Conservation (phyloP, 2,113 vertebrate species). For the Synchiropus splendidus region DNA sequence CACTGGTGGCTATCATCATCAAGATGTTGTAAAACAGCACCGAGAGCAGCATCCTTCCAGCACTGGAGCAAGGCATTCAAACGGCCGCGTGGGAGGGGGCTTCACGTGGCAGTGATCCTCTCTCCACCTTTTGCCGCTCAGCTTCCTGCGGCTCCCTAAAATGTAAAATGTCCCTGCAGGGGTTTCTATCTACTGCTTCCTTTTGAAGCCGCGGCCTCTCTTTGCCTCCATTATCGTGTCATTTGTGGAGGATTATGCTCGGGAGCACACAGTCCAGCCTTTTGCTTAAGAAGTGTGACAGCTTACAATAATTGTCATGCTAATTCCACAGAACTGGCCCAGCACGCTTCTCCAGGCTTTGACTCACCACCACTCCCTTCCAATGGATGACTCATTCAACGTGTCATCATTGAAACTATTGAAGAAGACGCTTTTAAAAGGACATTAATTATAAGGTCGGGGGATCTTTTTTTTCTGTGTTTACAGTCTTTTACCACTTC, state of each 20-base stretch:
- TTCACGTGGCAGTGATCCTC: constrained; percentile 5
- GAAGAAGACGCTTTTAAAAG: no score
- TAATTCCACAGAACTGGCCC: constrained; percentile 60
- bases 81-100: constrained; percentile 14
- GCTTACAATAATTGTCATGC: constrained; percentile 69
- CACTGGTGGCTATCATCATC: no score
- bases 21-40: no score
- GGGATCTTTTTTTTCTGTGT: no score
- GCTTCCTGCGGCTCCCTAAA: constrained; percentile 40
- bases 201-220: constrained; percentile 59
- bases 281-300: constrained; percentile 68
- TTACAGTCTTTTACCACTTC: no score
- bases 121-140: constrained; percentile 1
- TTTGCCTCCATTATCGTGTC: constrained; percentile 67
- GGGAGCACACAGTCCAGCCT: constrained; percentile 57
- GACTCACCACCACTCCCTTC: constrained; percentile 38
- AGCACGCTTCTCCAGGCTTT: constrained; percentile 40
- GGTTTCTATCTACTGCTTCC: constrained; percentile 58
- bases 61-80: constrained; percentile 2
- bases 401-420: no score
- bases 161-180: constrained; percentile 60
- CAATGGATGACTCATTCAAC: no score
- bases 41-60: no score
- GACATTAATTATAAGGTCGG: no score
- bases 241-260: constrained; percentile 67